A percentile compares a stretch with the other conserved stretches of the same genome.
Evolutionary conservation across 2,797 vertebrate species (phyloP).

Genomic region (Hypotaenidia philippensis): DNA sequence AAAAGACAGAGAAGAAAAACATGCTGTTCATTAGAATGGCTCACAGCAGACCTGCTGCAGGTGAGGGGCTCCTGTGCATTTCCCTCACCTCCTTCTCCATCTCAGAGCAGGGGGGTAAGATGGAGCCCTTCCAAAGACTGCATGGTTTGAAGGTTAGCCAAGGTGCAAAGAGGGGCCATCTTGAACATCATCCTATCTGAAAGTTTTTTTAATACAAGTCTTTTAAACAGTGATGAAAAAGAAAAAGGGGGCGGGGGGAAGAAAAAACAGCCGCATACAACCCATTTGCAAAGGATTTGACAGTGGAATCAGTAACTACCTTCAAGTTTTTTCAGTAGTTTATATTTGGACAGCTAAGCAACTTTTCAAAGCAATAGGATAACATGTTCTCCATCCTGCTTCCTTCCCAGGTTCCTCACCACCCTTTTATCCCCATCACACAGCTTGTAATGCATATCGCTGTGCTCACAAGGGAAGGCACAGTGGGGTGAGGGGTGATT

Average conservation of each 20-base stretch:
- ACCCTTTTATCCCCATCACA: neutral
- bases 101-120: neutral
- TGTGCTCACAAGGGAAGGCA: neutral
- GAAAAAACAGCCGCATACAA: neutral
- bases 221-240: neutral
- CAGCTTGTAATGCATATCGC: neutral
- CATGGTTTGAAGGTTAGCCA: neutral
- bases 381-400: neutral
- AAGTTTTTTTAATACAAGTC: neutral
- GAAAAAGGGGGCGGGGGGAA: neutral
- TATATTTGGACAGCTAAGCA: neutral
- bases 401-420: neutral
- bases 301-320: neutral
- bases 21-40: neutral
- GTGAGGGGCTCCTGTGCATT: neutral
- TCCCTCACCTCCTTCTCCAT: neutral
- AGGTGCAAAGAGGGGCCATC: neutral
- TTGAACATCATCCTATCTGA: neutral
- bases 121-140: neutral
- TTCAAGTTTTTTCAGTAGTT: neutral
- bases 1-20: slow-evolving; percentile 15
- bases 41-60: neutral
- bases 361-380: neutral
- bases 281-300: neutral
- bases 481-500: neutral